A percentile compares a stretch with the other conserved stretches of the same genome.
phyloP scores from a whole-genome alignment of 2,113 vertebrate genomes.

The Calypte anna region DNA sequence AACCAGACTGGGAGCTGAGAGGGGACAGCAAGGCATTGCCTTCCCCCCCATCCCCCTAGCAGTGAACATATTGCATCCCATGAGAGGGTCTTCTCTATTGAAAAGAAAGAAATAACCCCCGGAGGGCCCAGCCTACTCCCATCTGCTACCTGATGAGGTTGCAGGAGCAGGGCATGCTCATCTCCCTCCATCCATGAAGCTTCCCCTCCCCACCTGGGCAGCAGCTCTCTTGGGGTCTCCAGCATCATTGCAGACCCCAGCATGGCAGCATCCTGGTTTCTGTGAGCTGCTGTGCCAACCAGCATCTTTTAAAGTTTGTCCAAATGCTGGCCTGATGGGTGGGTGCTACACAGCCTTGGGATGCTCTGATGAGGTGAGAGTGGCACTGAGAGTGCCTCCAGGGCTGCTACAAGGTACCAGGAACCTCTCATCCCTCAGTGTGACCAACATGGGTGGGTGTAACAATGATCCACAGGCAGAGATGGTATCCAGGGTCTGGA shows the following conservation, averaged over 20 bases:
- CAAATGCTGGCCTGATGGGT: neutral
- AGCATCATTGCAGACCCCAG: neutral
- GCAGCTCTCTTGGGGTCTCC: accelerated
- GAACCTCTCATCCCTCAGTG: neutral
- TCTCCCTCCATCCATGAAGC: accelerated
- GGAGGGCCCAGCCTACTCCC: neutral
- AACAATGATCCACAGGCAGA: neutral
- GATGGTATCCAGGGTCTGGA: neutral
- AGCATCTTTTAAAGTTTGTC: neutral
- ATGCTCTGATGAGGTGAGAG: accelerated
- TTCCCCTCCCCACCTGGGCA: neutral
- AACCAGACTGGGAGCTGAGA: neutral
- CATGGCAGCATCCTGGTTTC: accelerated
- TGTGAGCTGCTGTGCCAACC: neutral
- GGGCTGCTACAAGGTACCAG: neutral
- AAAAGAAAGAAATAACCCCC: neutral
- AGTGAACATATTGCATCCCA: neutral
- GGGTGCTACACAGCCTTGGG: neutral
- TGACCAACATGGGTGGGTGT: accelerated
- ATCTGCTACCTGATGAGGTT: neutral
- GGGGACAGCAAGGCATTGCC: accelerated
- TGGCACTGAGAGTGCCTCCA: accelerated
- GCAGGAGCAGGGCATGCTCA: accelerated
- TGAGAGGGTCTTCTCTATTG: neutral
- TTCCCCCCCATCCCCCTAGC: accelerated